Conservation (phyloP, 2,113 vertebrate species). For the Sus scrofa region T2T-Sscrofa CM000812.6:138975501-138976000, state of each 20-base stretch:
- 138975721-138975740: neutral
- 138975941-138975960: neutral
- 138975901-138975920: neutral
- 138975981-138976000: neutral
- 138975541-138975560: neutral
- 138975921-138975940: neutral
- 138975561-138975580: neutral
- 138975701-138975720: neutral
- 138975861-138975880: neutral
- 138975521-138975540: neutral
- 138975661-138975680: neutral
- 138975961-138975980: neutral
- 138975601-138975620: neutral
- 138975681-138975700: neutral
- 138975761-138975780: neutral
- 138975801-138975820: neutral
- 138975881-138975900: neutral
- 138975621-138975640: neutral
- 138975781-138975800: neutral
- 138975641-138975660: neutral
- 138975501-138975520: neutral
- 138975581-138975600: neutral
- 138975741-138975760: slow-evolving; percentile 32
- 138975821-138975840: neutral
- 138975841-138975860: neutral